Evolutionary conservation across 2,797 vertebrate genomes (phyloP), one percentile per base, ranked within the genome.

Genomic region (Argyrosomus regius): DNA sequence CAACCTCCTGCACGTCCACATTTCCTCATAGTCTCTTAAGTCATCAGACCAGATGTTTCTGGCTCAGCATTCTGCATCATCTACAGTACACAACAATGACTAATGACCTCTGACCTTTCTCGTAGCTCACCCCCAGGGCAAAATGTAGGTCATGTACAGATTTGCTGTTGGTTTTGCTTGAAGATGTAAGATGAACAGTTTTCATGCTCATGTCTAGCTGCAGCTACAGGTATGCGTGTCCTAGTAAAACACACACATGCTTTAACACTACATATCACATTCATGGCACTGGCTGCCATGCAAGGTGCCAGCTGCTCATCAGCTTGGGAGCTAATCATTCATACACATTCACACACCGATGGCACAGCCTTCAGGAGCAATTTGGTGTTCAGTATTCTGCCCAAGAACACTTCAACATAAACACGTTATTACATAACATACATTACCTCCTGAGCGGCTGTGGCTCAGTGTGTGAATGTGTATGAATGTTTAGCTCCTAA

Each of bases 231-330:
- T 12, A 17, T 14, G 24, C 22, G 13, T 28, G 28, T 39, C 45
- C 28, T 68, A 64, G 59, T 26, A 49, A 46, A 75, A 43, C 65
- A 49, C 26, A 56, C 50, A 20, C 22, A 35, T 35, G 35, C 35
- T 35, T 35, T 35, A 8, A 35, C 2, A 35, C 8, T 9, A 35
- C 35, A 35, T 35, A 35, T 35, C 8, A 35, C 7, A 35, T 35
- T 9, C 8, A 35, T 35, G 35, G 35, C 35, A 35, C 1, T 35
- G 35, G 35, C 35, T 35, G 35, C 35, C 35, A 35, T 8, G 31
- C 31, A 35, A 7, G 6, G 6, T 31, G 31, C 31, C 31, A 35
- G 6, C 31, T 35, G 7, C 35, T 35, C 6, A 8, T 35, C 35
- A 35, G 35, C 7, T 35, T 35, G 31, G 31, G 31, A 26, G 31